These are phyloP conservation scores for Anguilla marmorata DNA, from an alignment of 2,797 vertebrate species.

Conservation along the genomic window DNA sequence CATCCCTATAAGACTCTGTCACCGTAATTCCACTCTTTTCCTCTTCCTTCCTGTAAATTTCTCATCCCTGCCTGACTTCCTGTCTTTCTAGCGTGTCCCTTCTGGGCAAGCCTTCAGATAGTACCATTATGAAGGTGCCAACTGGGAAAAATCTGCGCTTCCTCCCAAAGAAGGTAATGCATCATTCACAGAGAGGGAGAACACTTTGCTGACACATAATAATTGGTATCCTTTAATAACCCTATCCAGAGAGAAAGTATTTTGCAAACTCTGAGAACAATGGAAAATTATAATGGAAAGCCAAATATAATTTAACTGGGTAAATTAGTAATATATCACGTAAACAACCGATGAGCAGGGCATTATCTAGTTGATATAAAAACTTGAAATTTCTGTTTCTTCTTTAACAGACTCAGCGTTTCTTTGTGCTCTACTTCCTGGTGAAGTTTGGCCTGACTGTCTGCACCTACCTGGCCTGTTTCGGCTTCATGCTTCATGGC, in stretches of 20 bases:
- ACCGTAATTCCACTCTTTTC: not conserved
- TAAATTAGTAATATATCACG: not conserved
- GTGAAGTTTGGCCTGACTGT: slow-evolving; percentile 44
- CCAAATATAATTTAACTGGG: not conserved
- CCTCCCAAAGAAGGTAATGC: slow-evolving; percentile 44
- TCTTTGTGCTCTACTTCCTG: slow-evolving; percentile 44
- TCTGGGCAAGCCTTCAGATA: slow-evolving; percentile 47
- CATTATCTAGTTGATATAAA: not conserved
- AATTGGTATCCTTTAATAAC: not conserved
- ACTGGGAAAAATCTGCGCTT: slow-evolving; percentile 48
- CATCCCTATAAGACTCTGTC: not conserved
- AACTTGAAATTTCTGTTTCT: not conserved
- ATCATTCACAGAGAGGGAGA: not conserved
- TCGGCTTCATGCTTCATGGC: slow-evolving; percentile 43
- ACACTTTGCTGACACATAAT: slow-evolving; percentile 5
- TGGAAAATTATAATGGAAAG: not conserved
- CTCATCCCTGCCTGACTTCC: not conserved
- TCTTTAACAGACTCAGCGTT: slow-evolving; percentile 32
- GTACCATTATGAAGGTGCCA: slow-evolving; percentile 48
- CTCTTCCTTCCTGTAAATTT: not conserved
- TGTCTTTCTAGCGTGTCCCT: slow-evolving; percentile 39
- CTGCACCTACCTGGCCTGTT: slow-evolving; percentile 42
- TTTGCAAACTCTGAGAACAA: not conserved
- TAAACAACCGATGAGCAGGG: not conserved
- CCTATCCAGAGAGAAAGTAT: not conserved